These are phyloP conservation scores for Miichthys miiuy DNA, from an alignment of 2,797 vertebrate species.

Conservation along the genomic window DNA sequence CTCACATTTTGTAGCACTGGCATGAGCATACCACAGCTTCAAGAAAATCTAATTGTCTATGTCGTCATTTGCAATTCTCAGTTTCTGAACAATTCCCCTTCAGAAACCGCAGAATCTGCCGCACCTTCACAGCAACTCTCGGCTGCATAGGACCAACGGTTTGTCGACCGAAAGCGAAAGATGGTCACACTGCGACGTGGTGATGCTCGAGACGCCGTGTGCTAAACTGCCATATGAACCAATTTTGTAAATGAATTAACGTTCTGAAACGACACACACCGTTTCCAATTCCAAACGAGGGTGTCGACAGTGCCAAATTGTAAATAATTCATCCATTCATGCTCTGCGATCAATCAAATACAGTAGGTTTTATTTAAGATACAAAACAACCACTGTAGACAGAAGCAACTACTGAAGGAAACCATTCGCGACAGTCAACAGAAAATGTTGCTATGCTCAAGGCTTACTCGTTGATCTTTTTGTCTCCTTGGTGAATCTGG, in stretches of 20 bases:
- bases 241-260: slow-evolving; percentile 9
- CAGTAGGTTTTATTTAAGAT: neutral
- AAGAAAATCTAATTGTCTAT: too few species aligned
- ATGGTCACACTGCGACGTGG: neutral
- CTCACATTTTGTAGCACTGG: neutral
- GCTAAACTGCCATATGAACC: slow-evolving; percentile 4
- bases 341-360: neutral
- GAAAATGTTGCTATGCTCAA: neutral
- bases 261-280: neutral
- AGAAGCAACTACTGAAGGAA: neutral
- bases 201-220: neutral
- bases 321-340: neutral
- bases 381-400: neutral
- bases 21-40: neutral
- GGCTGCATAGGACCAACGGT: neutral
- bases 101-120: neutral
- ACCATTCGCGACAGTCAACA: neutral
- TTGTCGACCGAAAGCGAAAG: neutral
- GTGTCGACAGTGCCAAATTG: neutral
- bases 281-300: neutral
- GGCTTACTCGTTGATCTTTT: slow-evolving; percentile 97
- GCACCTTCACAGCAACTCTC: neutral
- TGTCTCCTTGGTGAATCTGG: slow-evolving; percentile 94
- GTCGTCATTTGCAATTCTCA: neutral
- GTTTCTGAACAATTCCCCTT: neutral